Base-by-base conservation (phyloP, 92 coral and sea anemone species). In the Heteractis magnifica region DNA sequence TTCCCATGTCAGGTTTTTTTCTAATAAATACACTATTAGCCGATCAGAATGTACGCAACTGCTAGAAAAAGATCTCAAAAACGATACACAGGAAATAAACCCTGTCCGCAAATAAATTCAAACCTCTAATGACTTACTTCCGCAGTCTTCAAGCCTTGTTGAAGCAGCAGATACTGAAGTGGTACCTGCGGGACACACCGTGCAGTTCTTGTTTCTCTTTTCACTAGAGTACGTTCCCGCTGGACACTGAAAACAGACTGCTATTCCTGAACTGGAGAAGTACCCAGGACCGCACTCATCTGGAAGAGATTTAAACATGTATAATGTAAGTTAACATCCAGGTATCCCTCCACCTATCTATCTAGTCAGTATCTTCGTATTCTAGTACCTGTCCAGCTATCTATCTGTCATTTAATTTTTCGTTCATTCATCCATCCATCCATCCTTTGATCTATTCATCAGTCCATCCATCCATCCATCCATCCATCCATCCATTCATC, bases 231-330 rank as follows among this genome's bases (percentile, higher is more conserved):
- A 93, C 34, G 92, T 77, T 75, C 94, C 97, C 15, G 81, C 76
- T 4, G 91, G 92, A 68, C 97, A 93, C n/a, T 48, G 53, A 82
- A 78, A 89, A 73, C 97, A 93, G 52, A 79, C 84, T 50, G 94
- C 97, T n/a, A 93, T 82, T 20, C 97, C 97, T 3, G 91, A 91
- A 71, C 79, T 71, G 2, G 97, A 93, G 81, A 72, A 89, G 20
- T 83, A 87, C 14, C 97, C 97, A 6, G 97, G 97, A 9, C 97
- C 97, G 71, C 97, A 93, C 64, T 93, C 91, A 52, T 77, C 97
- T 93, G 75, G 44, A 34, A 34, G 44, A 0, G 44, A 34, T 34
- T 34, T 34, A 2, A 34, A 34, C 44, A 34, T 34, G 44, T 34
- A 34, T 34, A 34, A 0, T 34, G 44, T 34, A 34, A 34, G 44